These are phyloP conservation scores for Campoplex capitator DNA, from an alignment of 2,888 invertebrate species.

Conservation along the genomic window DNA sequence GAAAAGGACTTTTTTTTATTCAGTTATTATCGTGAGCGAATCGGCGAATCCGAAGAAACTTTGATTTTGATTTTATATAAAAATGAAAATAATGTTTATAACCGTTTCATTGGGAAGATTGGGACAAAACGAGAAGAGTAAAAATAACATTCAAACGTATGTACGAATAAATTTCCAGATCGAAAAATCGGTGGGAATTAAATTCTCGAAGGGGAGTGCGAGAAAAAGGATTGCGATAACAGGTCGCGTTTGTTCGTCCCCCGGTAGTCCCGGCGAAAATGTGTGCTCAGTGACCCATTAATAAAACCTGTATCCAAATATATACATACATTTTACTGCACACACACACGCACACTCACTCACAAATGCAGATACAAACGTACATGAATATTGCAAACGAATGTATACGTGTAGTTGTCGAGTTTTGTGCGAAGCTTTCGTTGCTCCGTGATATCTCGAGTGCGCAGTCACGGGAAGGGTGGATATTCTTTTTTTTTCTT, in stretches of 20 bases:
- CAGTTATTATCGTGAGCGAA: background rate
- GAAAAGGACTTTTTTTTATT: background rate
- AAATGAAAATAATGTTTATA: background rate
- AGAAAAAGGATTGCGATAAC: constrained; percentile 14
- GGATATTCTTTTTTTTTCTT: background rate
- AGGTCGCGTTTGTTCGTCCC: constrained; percentile 46
- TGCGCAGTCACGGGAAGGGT: constrained; percentile 33
- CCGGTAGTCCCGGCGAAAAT: constrained; percentile 39
- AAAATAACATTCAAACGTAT: constrained; percentile 14
- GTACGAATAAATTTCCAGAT: constrained; percentile 19
- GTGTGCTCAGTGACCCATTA: constrained; percentile 63
- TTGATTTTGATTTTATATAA: background rate
- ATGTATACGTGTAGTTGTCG: background rate
- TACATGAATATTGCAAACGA: too few species aligned
- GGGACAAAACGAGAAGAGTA: background rate
- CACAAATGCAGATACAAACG: too few species aligned
- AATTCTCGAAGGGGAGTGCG: constrained; percentile 3
- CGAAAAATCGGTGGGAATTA: constrained; percentile 36
- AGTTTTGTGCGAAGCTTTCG: constrained; percentile 18
- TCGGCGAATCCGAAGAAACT: background rate
- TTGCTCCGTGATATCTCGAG: constrained; percentile 53
- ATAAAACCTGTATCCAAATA: constrained; percentile 43
- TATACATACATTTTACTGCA: background rate
- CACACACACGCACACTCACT: background rate
- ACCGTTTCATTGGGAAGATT: background rate